These are phyloP conservation scores for Sinocyclocheilus anshuiensis DNA, from an alignment of 2,113 vertebrate genomes.

Conservation along the genomic window DNA sequence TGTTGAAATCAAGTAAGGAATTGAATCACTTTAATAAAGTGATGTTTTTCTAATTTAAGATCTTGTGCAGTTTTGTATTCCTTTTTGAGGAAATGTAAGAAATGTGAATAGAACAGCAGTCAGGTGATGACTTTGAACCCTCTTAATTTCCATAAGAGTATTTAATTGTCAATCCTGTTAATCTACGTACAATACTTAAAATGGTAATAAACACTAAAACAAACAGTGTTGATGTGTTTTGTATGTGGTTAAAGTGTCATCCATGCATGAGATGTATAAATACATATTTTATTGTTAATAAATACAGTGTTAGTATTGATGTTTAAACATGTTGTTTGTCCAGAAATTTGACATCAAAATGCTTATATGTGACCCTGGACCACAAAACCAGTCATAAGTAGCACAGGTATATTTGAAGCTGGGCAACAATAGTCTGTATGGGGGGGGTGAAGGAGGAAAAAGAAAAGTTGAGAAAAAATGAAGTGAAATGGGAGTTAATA, in stretches of 20 bases:
- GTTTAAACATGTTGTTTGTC: background rate
- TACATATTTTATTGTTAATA: background rate
- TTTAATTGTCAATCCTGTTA: background rate
- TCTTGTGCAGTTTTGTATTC: background rate
- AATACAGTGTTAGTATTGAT: background rate
- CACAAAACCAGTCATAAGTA: too few relatives aligned
- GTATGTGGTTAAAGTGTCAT: background rate
- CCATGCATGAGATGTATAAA: background rate
- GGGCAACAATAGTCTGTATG: background rate
- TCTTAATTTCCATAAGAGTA: background rate
- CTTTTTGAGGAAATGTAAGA: background rate
- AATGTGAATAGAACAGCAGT: background rate
- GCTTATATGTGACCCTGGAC: too few relatives aligned
- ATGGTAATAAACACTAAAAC: background rate
- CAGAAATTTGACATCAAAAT: background rate
- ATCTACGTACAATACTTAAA: background rate
- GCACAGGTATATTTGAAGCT: too few relatives aligned
- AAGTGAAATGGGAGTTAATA: too few relatives aligned
- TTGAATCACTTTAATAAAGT: background rate
- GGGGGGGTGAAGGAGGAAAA: too few relatives aligned
- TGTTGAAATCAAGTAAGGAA: background rate
- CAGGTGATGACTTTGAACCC: background rate
- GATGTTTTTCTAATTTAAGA: background rate
- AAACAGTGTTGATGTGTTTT: conserved; percentile 5
- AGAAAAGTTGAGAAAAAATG: too few relatives aligned